These are phyloP conservation scores for Stenichneumon culpator DNA, from an alignment of 2,888 invertebrate species.

Conservation along the genomic window DNA sequence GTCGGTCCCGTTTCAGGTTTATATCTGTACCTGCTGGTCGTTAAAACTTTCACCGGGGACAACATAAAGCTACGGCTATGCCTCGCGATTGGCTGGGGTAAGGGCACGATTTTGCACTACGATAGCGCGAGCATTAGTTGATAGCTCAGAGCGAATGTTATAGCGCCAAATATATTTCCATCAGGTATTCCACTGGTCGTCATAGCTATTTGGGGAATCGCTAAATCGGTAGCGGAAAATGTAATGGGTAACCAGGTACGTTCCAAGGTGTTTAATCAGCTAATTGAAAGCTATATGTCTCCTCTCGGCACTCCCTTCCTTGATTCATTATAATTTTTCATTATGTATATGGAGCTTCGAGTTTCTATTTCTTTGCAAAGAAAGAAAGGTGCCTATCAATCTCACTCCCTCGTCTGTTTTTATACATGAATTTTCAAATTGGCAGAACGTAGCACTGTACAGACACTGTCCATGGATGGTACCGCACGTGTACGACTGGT, in stretches of 20 bases:
- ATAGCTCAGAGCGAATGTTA: not conserved
- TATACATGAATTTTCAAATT: conserved; percentile 42
- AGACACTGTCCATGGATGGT: conserved; percentile 92
- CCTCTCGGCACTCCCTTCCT: conserved; percentile 6
- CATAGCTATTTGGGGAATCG: conserved; percentile 87
- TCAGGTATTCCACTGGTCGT: conserved; percentile 87
- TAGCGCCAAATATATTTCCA: conserved; percentile 69
- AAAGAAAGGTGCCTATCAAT: not conserved
- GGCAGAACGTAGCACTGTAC: conserved; percentile 78
- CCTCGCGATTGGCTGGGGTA: conserved; percentile 95
- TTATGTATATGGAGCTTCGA: not conserved
- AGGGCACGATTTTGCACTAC: conserved; percentile 83
- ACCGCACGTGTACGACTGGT: conserved; percentile 93
- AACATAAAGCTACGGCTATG: conserved; percentile 94
- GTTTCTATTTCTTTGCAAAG: not conserved
- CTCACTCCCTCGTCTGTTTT: conserved; percentile 7
- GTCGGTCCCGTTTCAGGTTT: conserved; percentile 88
- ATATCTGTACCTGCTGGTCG: conserved; percentile 95
- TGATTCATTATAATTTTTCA: conserved; percentile 32
- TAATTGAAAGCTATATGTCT: conserved; percentile 6
- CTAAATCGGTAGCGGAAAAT: conserved; percentile 84
- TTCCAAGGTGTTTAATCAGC: conserved; percentile 20
- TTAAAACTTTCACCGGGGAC: conserved; percentile 94
- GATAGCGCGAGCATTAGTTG: conserved; percentile 14
- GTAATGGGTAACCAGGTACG: conserved; percentile 76